Conservation (phyloP, 2,797 vertebrate species). For the Falco biarmicus region DNA sequence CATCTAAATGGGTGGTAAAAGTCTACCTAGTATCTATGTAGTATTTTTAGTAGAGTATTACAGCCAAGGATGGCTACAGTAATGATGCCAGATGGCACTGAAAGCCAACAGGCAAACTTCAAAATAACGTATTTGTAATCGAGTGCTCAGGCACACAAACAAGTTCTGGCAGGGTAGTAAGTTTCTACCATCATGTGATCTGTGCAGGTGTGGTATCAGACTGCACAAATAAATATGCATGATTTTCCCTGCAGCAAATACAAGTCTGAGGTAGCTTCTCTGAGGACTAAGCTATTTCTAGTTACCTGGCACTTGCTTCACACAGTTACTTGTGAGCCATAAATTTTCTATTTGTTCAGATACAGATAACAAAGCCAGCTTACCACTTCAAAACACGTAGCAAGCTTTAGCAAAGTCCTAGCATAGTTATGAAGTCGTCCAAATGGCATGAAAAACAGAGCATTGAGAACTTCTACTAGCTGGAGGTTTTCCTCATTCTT, state of each 20-base stretch:
- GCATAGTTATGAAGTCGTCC: conserved; percentile 88
- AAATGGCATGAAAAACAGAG: conserved; percentile 89
- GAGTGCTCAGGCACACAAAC: not conserved
- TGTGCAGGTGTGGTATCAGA: not conserved
- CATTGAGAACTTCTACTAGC: conserved; percentile 84
- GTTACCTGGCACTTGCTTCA: not conserved
- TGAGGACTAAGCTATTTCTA: not conserved
- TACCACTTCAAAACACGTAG: conserved; percentile 95
- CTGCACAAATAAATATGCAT: not conserved
- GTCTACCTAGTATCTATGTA: not conserved
- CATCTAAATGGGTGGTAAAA: not conserved
- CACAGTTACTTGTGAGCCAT: not conserved
- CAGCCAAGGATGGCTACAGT: not conserved
- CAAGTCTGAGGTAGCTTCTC: not conserved
- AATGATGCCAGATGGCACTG: not conserved
- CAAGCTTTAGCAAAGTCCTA: conserved; percentile 91
- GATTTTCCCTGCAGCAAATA: not conserved
- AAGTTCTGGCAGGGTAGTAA: not conserved
- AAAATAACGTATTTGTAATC: not conserved
- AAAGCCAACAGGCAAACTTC: not conserved
- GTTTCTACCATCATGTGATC: not conserved
- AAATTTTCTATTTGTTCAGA: not conserved
- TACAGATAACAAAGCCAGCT: conserved; percentile 16
- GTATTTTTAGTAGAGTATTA: not conserved
- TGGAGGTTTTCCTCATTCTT: conserved; percentile 83